A percentile compares a stretch with the other conserved stretches of the same genome.
phyloP scores from a whole-genome alignment of 2,797 vertebrate species.

The Gymnodraco acuticeps region DNA sequence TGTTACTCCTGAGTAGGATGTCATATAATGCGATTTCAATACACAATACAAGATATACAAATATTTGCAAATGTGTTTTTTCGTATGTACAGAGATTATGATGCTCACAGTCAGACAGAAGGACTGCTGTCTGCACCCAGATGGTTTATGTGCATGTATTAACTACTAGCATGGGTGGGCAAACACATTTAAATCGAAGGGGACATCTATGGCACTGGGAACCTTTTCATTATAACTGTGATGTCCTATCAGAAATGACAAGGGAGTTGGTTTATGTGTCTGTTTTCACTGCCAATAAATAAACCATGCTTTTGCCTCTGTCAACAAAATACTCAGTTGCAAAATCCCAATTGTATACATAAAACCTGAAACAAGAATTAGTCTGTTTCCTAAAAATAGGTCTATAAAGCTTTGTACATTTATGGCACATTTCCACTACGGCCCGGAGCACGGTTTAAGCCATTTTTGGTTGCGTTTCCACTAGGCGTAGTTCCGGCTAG shows the following conservation, averaged over 20 bases:
- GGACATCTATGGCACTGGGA: constrained; percentile 11
- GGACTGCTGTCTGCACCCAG: constrained; percentile 21
- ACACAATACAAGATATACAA: background rate
- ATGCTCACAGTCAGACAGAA: background rate
- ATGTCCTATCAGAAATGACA: constrained; percentile 18
- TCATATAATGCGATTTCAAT: background rate
- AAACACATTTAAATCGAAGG: constrained; percentile 29
- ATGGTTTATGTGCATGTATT: constrained; percentile 42
- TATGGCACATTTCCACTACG: too few species aligned
- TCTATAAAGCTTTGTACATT: constrained; percentile 1
- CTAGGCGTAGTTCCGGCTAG: too few species aligned
- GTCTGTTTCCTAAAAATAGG: too few species aligned
- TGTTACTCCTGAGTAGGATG: background rate
- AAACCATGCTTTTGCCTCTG: background rate
- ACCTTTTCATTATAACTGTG: constrained; percentile 3
- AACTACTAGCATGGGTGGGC: constrained; percentile 22
- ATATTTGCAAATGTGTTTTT: background rate
- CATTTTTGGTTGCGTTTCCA: too few species aligned
- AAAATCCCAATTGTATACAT: background rate
- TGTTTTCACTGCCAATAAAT: background rate
- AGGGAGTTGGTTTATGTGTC: constrained; percentile 6
- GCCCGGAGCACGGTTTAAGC: too few species aligned
- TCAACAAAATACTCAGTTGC: background rate
- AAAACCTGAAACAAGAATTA: background rate
- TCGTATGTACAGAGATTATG: background rate